phyloP scores from a whole-genome alignment of 2,113 vertebrate species.

The Uria lomvia region DNA sequence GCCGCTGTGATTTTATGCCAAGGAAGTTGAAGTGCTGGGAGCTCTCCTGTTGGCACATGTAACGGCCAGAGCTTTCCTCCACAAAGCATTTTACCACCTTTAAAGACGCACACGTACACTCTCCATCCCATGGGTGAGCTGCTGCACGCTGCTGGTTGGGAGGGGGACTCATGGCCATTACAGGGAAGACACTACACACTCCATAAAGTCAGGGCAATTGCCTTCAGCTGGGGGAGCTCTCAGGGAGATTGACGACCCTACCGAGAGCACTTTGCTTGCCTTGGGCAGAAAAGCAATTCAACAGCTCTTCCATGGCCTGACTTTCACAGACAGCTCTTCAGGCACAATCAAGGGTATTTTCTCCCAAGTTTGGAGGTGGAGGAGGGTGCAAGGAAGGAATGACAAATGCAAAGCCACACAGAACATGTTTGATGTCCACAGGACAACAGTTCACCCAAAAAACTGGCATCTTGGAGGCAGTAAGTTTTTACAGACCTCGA shows the following conservation, averaged over 20 bases:
- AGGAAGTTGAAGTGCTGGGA: neutral
- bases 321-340: neutral
- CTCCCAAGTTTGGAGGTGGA: neutral
- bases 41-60: neutral
- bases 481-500: neutral
- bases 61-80: neutral
- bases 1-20: neutral
- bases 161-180: neutral
- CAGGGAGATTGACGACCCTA: neutral
- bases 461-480: neutral
- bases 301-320: neutral
- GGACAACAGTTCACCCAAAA: neutral
- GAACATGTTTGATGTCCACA: neutral
- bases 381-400: neutral
- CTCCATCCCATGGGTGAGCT: neutral
- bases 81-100: neutral
- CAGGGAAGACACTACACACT: neutral
- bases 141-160: neutral
- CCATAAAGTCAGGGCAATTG: neutral
- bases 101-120: neutral
- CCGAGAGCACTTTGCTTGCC: neutral
- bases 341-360: neutral
- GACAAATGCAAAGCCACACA: rapidly evolving
- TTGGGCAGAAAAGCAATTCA: neutral
- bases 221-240: neutral